phyloP scores from a whole-genome alignment of 2,797 vertebrate genomes.

The Diplodus sargus region DNA sequence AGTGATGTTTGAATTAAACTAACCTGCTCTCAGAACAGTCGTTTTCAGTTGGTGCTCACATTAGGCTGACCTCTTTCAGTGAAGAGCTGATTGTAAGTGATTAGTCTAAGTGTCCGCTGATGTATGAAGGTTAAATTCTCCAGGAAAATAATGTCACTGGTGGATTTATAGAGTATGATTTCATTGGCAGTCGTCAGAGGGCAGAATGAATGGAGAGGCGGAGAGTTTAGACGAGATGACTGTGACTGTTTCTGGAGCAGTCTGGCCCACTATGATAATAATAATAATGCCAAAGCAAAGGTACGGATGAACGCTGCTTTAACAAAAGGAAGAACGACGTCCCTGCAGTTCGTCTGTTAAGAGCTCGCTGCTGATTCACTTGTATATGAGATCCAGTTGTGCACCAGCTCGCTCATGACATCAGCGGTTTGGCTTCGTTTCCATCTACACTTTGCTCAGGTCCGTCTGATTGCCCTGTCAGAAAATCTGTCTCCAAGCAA shows the following conservation, averaged over 20 bases:
- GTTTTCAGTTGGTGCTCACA: neutral
- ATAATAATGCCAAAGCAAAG: neutral
- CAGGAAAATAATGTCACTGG: conserved; percentile 15
- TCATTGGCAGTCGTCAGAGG: conserved; percentile 13
- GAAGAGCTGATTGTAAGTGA: conserved; percentile 12
- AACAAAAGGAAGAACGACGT: neutral
- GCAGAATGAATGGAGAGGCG: conserved; percentile 1
- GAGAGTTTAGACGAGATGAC: conserved; percentile 18
- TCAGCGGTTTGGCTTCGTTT: conserved; percentile 67
- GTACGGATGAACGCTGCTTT: conserved; percentile 4
- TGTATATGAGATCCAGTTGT: conserved; percentile 62
- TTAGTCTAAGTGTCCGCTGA: conserved; percentile 2
- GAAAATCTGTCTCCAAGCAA: conserved; percentile 72
- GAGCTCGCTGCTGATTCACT: conserved; percentile 51
- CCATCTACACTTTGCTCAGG: conserved; percentile 58
- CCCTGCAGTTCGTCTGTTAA: conserved; percentile 25
- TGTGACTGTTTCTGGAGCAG: conserved; percentile 18
- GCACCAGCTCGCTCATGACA: conserved; percentile 64
- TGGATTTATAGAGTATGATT: conserved; percentile 36
- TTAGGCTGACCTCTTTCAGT: neutral
- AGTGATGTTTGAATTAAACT: too few relatives aligned
- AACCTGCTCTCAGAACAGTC: neutral
- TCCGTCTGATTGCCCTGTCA: conserved; percentile 66
- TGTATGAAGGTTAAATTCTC: conserved; percentile 14
- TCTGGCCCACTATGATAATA: neutral